Evolutionary conservation across 2,797 vertebrate genomes (phyloP).

Genomic region (Danio albolineatus): DNA sequence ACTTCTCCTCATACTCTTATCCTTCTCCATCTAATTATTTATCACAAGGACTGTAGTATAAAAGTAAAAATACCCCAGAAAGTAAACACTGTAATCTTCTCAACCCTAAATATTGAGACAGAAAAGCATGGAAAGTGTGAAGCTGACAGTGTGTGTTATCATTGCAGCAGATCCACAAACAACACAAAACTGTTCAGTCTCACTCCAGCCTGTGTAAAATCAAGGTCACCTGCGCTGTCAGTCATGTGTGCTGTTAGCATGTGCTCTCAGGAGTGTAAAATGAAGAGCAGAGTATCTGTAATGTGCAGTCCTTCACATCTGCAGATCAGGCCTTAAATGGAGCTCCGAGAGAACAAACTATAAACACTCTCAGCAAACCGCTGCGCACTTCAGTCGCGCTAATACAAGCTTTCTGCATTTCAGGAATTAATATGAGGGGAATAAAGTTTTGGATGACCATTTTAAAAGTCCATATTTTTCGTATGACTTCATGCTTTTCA

Average conservation of each 20-base stretch:
- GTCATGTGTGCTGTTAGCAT: background rate
- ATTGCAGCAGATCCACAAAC: background rate
- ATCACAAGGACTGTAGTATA: background rate
- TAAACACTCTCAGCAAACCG: slow-evolving; percentile 39
- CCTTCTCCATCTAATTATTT: background rate
- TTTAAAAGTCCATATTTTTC: background rate
- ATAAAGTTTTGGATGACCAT: slow-evolving; percentile 1
- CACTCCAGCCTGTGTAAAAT: background rate
- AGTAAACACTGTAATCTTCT: background rate
- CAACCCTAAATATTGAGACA: background rate
- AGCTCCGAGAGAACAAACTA: slow-evolving; percentile 5
- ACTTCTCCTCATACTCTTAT: background rate
- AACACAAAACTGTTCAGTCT: background rate
- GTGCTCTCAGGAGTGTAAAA: slow-evolving; percentile 1
- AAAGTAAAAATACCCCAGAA: background rate
- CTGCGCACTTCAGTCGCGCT: background rate
- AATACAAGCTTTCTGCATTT: slow-evolving; percentile 7
- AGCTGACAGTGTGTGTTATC: background rate
- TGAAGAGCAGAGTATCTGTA: slow-evolving; percentile 38
- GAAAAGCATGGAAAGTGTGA: background rate
- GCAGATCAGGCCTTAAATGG: slow-evolving; percentile 61
- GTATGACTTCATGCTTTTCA: background rate
- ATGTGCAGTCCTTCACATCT: slow-evolving; percentile 45
- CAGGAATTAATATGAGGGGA: background rate
- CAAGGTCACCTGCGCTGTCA: background rate